These are phyloP conservation scores for Psittacula derbiana DNA, from an alignment of 2,797 vertebrate species.

Conservation along the genomic window DNA sequence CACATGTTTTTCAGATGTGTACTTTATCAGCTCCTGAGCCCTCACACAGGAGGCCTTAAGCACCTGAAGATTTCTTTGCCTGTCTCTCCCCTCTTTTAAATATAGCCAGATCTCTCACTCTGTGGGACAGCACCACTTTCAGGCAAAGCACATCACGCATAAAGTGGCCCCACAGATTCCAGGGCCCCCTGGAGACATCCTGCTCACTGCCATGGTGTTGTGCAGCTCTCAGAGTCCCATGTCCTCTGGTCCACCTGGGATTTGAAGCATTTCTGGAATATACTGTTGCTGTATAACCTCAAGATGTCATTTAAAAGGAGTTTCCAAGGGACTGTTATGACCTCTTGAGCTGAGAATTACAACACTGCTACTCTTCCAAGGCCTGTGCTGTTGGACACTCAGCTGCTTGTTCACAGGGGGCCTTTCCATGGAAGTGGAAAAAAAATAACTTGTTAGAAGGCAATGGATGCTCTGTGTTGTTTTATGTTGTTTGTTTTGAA, in stretches of 20 bases:
- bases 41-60: neutral
- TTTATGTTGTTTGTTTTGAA: neutral
- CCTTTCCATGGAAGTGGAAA: neutral
- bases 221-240: neutral
- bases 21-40: neutral
- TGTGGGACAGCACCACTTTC: neutral
- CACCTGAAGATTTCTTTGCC: neutral
- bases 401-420: neutral
- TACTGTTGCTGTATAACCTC: neutral
- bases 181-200: neutral
- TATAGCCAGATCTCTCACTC: neutral
- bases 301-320: conserved; percentile 14
- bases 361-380: neutral
- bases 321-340: conserved; percentile 15
- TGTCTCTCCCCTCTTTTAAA: neutral
- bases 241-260: neutral
- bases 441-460: neutral
- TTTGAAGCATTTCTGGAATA: conserved; percentile 33
- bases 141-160: neutral
- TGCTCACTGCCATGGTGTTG: neutral
- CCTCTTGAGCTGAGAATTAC: conserved; percentile 1
- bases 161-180: neutral
- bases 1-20: neutral
- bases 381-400: neutral
- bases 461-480: neutral